These are phyloP conservation scores for Phragmatobia fuliginosa DNA, from an alignment of 2,888 invertebrate species.

Conservation along the genomic window DNA sequence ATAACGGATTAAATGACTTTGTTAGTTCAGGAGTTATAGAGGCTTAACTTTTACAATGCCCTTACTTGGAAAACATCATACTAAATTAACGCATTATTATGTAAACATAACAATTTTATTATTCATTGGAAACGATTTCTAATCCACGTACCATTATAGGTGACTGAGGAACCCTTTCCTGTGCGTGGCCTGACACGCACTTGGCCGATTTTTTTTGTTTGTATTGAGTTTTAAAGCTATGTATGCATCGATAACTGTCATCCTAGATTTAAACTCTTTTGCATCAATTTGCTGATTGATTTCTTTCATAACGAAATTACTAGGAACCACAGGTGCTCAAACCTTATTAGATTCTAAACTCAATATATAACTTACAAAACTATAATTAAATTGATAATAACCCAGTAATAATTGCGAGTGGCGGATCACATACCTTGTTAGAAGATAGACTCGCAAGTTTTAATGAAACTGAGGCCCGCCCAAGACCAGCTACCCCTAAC, in stretches of 20 bases:
- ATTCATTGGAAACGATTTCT: too few relatives aligned
- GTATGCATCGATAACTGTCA: neutral
- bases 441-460: conserved; percentile 54
- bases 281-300: neutral
- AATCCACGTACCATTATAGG: too few relatives aligned
- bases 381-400: conserved; percentile 47
- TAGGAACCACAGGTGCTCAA: neutral
- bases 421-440: conserved; percentile 37
- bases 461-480: conserved; percentile 58
- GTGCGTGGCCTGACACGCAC: too few relatives aligned
- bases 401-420: conserved; percentile 39
- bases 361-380: conserved; percentile 31
- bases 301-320: neutral
- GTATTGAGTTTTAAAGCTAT: too few relatives aligned
- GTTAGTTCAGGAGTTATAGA: too few relatives aligned
- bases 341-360: conserved; percentile 7
- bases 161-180: too few relatives aligned
- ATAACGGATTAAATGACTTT: too few relatives aligned
- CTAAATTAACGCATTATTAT: too few relatives aligned
- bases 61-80: too few relatives aligned
- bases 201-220: too few relatives aligned
- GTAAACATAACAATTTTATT: too few relatives aligned
- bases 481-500: conserved; percentile 52
- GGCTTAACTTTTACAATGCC: too few relatives aligned
- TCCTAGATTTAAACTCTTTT: neutral